Evolutionary conservation across 2,113 vertebrate species (phyloP).

Genomic region (Brachyhypopomus gauderio): DNA sequence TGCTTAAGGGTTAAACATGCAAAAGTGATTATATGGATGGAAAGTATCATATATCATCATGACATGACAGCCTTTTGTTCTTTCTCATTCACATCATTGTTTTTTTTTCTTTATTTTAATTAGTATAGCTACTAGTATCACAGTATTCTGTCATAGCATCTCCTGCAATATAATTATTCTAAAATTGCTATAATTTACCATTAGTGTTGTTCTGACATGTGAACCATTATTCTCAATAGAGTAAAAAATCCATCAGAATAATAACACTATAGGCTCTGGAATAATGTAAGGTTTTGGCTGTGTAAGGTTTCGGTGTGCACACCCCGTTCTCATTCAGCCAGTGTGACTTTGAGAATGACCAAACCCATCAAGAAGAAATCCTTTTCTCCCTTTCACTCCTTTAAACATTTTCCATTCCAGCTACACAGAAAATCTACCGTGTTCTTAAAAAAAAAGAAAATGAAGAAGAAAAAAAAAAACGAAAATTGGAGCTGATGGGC

Average conservation of each 20-base stretch:
- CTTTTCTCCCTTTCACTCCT: slow-evolving; percentile 28
- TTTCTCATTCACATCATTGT: no score
- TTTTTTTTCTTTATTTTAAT: no score
- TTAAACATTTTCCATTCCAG: slow-evolving; percentile 10
- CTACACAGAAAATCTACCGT: slow-evolving; percentile 14
- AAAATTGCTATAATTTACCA: no score
- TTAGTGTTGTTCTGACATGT: no score
- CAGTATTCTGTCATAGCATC: no score
- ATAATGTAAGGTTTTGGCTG: slow-evolving; percentile 18
- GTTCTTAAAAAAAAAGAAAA: neutral
- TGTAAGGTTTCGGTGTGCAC: slow-evolving; percentile 39
- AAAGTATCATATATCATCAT: no score
- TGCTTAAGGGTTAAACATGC: no score
- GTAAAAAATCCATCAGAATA: neutral
- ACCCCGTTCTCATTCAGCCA: slow-evolving; percentile 14
- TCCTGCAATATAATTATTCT: no score
- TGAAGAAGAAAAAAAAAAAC: neutral
- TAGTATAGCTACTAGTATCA: no score
- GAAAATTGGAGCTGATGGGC: neutral
- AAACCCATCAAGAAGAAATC: slow-evolving; percentile 40
- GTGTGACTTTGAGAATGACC: slow-evolving; percentile 29
- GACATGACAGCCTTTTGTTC: no score
- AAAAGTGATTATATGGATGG: no score
- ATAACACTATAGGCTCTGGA: neutral
- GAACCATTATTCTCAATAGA: no score